A percentile compares a stretch with the other conserved stretches of the same genome.
Conservation (phyloP, 2,888 invertebrate species). For the Temnothorax rugatulus region DNA sequence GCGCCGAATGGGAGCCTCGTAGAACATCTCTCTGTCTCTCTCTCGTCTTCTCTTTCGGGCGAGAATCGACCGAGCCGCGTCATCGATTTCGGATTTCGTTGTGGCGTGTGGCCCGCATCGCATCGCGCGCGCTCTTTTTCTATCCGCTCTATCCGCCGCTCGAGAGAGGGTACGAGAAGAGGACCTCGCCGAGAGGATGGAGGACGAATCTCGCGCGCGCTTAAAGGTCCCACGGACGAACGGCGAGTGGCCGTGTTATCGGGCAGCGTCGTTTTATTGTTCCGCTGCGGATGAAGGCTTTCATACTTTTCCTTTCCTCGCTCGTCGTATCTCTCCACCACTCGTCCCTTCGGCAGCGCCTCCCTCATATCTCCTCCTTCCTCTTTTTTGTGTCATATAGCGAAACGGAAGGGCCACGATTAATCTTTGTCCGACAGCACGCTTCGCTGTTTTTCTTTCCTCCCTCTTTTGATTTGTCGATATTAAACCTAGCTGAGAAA, state of each 20-base stretch:
- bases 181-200: neutral
- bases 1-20: constrained; percentile 1
- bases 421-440: constrained; percentile 28
- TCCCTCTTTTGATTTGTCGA: neutral
- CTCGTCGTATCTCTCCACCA: constrained; percentile 23
- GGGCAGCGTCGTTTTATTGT: constrained; percentile 46
- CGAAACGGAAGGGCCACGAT: constrained; percentile 36
- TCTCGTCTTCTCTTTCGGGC: neutral
- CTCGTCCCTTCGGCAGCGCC: constrained; percentile 27
- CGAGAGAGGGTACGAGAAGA: neutral
- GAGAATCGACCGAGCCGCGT: constrained; percentile 58
- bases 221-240: constrained; percentile 36
- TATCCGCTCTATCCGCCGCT: neutral
- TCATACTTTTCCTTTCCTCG: constrained; percentile 43
- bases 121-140: neutral
- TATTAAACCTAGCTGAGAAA: constrained; percentile 23
- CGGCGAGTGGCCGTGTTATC: constrained; percentile 30
- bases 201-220: constrained; percentile 9
- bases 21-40: neutral
- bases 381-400: constrained; percentile 27
- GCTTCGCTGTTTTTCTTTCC: neutral
- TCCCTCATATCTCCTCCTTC: neutral
- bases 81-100: constrained; percentile 77
- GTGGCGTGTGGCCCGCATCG: constrained; percentile 46
- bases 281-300: constrained; percentile 42